Conservation (phyloP, 2,797 vertebrate genomes). For the Momotus momota region DNA sequence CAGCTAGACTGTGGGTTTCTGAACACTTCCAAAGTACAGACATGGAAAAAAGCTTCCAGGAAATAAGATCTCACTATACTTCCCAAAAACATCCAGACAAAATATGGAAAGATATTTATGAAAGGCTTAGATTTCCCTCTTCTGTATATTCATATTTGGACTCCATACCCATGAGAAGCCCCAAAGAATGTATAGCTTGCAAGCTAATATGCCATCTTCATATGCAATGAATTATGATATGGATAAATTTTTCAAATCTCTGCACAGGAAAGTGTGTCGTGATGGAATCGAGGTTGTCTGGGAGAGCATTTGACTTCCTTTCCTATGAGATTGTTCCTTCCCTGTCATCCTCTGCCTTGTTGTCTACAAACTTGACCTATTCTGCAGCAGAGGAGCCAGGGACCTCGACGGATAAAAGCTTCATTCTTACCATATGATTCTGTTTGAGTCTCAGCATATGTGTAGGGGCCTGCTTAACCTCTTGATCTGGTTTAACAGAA, state of each 20-base stretch:
- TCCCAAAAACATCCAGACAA: not conserved
- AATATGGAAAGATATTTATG: not conserved
- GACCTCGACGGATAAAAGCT: not conserved
- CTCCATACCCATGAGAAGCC: not conserved
- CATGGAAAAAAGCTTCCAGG: slow-evolving; percentile 35
- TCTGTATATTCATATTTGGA: not conserved
- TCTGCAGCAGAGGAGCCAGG: not conserved
- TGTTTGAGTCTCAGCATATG: not conserved
- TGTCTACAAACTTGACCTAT: not conserved
- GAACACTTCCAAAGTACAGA: slow-evolving; percentile 3
- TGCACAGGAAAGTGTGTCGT: not conserved
- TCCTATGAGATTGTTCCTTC: not conserved
- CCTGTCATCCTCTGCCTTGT: not conserved
- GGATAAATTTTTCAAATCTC: not conserved
- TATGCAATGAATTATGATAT: not conserved
- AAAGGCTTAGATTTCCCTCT: not conserved
- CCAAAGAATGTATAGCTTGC: not conserved
- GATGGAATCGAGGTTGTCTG: not conserved
- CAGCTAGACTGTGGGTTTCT: slow-evolving; percentile 37
- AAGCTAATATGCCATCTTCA: not conserved
- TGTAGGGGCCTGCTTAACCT: not conserved
- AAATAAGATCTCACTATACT: slow-evolving; percentile 1
- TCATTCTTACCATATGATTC: not conserved
- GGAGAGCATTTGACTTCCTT: not conserved
- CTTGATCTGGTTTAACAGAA: not conserved